phyloP scores from a whole-genome alignment of 1,140 invertebrate genomes.

The Reticulitermes speratus region DNA sequence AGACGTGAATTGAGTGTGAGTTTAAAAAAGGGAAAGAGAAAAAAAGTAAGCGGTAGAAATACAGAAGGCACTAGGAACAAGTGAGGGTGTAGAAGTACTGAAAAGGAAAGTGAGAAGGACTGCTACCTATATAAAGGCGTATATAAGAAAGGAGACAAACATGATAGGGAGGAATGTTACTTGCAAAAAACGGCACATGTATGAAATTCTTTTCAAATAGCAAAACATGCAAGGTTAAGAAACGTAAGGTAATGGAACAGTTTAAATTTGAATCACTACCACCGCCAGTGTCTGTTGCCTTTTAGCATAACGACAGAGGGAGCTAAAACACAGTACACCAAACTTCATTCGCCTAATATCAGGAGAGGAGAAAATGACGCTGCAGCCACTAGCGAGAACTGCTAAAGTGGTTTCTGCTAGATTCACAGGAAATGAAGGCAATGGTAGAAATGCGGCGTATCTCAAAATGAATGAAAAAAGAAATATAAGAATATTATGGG shows the following conservation, averaged over 20 bases:
- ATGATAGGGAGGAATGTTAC: background rate
- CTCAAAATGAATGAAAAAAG: too few species aligned
- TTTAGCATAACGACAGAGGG: background rate
- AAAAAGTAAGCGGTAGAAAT: background rate
- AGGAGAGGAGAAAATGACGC: background rate
- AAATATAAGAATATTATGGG: too few species aligned
- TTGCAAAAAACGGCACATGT: constrained; percentile 1
- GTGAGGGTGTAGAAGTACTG: background rate
- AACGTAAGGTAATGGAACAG: background rate
- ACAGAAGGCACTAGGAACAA: background rate
- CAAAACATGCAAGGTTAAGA: background rate
- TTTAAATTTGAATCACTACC: background rate
- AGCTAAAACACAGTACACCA: background rate
- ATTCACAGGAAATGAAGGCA: background rate
- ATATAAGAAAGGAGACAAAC: background rate
- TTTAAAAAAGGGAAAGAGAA: background rate
- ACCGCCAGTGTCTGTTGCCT: background rate
- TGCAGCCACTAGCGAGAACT: background rate
- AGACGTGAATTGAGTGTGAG: background rate
- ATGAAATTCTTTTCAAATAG: background rate
- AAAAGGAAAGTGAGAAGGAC: background rate
- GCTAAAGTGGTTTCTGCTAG: background rate
- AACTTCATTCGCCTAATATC: background rate
- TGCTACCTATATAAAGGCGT: background rate
- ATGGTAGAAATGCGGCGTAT: background rate